Conservation (phyloP, 2,113 vertebrate species). For the Tamias sibiricus region DNA sequence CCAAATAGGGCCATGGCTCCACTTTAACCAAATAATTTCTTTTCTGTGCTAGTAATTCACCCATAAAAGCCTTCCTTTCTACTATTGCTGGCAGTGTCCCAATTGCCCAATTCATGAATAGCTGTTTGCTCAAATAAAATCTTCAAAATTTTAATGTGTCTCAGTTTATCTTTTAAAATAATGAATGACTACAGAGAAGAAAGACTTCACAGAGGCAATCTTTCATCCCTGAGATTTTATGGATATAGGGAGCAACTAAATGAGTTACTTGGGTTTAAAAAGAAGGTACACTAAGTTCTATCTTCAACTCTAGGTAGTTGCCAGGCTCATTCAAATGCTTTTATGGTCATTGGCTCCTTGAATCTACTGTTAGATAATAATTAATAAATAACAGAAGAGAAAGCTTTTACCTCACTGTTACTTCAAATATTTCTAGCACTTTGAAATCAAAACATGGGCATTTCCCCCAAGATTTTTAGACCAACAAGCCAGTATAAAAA, state of each 20-base stretch:
- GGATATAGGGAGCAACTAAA: neutral
- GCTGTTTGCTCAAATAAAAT: neutral
- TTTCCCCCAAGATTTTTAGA: neutral
- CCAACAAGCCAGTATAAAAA: neutral
- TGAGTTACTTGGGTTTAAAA: neutral
- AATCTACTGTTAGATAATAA: neutral
- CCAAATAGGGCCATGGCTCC: neutral
- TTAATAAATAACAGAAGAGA: neutral
- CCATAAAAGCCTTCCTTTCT: neutral
- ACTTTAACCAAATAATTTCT: neutral
- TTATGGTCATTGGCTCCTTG: neutral
- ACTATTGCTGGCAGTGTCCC: neutral
- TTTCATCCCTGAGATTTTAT: neutral
- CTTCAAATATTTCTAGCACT: slow-evolving; percentile 40
- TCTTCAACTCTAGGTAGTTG: slow-evolving; percentile 26
- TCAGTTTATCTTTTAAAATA: neutral
- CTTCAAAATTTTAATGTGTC: neutral
- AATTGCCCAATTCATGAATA: neutral
- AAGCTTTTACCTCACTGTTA: neutral
- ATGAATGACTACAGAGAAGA: neutral
- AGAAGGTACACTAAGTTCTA: neutral
- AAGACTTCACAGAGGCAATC: neutral
- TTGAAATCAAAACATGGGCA: slow-evolving; percentile 28
- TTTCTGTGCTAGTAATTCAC: neutral
- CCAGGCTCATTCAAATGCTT: neutral